Conservation (phyloP, 2,888 invertebrate genomes). For the Agonopterix heracliana region DNA sequence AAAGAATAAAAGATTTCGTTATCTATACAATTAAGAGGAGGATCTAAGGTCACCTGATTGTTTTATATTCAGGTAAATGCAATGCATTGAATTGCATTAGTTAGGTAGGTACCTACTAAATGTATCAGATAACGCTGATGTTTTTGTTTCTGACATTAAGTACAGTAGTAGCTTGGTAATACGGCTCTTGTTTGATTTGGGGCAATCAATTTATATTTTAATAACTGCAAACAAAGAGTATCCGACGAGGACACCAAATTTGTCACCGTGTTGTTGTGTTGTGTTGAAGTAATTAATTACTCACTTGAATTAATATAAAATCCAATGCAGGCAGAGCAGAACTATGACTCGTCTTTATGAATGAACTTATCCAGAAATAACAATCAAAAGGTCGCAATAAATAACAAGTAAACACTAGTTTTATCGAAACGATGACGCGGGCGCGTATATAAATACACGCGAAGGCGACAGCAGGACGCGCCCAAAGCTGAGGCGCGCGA, state of each 20-base stretch:
- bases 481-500: conserved; percentile 50
- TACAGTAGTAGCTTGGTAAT: no score
- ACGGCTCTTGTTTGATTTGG: no score
- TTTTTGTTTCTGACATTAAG: no score
- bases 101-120: no score
- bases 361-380: conserved; percentile 2
- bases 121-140: no score
- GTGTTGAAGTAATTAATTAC: neutral
- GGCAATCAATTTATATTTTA: neutral
- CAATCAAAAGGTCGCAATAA: conserved; percentile 1
- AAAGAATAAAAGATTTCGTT: no score
- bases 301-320: neutral
- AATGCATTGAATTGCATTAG: no score
- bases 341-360: conserved; percentile 1
- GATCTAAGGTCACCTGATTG: no score
- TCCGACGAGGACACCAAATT: neutral
- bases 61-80: no score
- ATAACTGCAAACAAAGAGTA: neutral
- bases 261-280: no score
- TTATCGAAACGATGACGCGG: conserved; percentile 43
- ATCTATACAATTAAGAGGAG: no score
- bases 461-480: conserved; percentile 68
- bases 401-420: conserved; percentile 3
- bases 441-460: conserved; percentile 62
- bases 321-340: neutral